Base-by-base conservation (phyloP, 1,140 invertebrate species). In the Dufourea novaeangliae region DNA sequence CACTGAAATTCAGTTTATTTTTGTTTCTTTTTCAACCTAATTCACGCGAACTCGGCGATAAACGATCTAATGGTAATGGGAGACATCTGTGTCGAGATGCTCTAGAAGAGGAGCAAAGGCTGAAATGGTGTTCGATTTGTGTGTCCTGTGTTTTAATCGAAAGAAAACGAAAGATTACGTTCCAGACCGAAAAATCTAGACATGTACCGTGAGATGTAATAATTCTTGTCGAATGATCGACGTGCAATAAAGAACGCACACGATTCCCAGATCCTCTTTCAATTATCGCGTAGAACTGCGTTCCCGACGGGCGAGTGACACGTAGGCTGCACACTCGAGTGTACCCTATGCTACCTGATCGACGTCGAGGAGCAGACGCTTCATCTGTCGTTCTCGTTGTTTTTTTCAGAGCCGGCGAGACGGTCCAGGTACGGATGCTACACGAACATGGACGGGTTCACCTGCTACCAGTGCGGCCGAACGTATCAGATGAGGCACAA, bases 401-500 rank as follows among this genome's bases (percentile, higher is more conserved):
- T 86, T 50, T 50, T 86, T 86, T 0, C 84, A 86, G 84, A 81
- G 12, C 0, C n/a, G 22, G 11, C 2, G 46, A 29, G n/a, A 7
- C 6, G 34, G 10, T 2, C 17, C 11, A 27, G 34, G 32, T 25
- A 32, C 39, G 32, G 59, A n/a, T 56, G 17, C 57, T n/a, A 14
- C 22, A 56, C 25, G 25, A 72, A 3, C 3, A 59, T 20, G 56
- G 71, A 91, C 79, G 74, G 90, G 75, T 79, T 87, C 44, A 70
- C 22, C 17, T 93, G 93, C 77, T 84, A 88, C 12, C 88, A 90
- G 63, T 94, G 93, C 79, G 87, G 87, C 44, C 88, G 90, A 68
- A 87, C 89, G 20, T 94, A 93, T 82, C 93, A 93, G 68, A 88
- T 91, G 39, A 85, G 80, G 74, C 83, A 88, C 84, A 91, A 89